Evolutionary conservation across 2,113 vertebrate genomes (phyloP), one percentile per base, ranked within the genome.

Genomic region (Zosterops borbonicus): DNA sequence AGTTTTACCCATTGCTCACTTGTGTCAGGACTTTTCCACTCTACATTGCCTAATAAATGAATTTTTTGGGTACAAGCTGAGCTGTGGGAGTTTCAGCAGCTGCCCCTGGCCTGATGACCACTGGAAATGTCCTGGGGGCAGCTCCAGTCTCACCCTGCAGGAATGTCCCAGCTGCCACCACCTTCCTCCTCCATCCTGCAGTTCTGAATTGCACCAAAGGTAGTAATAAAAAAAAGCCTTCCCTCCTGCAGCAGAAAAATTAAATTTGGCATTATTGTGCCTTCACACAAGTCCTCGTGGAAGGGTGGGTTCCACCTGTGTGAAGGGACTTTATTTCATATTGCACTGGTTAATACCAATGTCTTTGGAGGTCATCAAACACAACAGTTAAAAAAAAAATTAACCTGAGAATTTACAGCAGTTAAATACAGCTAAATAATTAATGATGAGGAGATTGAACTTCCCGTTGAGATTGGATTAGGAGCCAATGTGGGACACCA

Each of bases 401-500:
- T 95, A 96, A 95, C 79, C 92, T 96, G 90, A 95, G 90, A 95
- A 95, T 96, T 97, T 96, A 90, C 65, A 82, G 93, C 62, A 56
- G 95, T 97, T 97, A 97, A 97, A 89, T 92, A 97, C 92, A 95
- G 94, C 79, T 97, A 96, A 97, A 97, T 97, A 96, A 97, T 96
- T 97, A 97, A 97, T 94, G 94, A 96, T 65, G 95, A 94, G 87
- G 88, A 97, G 96, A 97, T 97, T 95, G 96, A 97, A 94, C 95
- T 96, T 93, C 95, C 95, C 93, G 1, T 93, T 79, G 93, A 97
- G 95, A 91, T 91, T 92, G 94, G 94, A 95, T 96, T 95, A 97
- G 94, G 90, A 96, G 23, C 91, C 95, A 82, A 12, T 69, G 92
- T 94, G 94, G 93, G 93, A 87, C 90, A 91, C 60, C 83, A 81